Evolutionary conservation across 2,797 vertebrate genomes (phyloP), one percentile per base, ranked within the genome.

Genomic region (Thunnus albacares): DNA sequence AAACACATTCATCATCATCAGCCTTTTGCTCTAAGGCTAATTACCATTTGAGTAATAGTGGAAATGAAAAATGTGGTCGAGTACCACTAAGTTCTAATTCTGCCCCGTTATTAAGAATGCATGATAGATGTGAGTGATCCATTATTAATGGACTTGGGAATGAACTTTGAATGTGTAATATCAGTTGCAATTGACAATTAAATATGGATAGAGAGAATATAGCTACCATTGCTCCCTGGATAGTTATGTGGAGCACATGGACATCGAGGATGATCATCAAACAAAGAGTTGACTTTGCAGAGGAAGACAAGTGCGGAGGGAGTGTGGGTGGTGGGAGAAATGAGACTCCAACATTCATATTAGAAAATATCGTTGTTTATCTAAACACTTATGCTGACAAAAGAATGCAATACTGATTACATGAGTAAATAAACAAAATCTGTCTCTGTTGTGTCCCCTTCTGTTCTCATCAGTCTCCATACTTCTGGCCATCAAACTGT

Each of bases 401-500:
- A 49, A 71, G 4, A 68, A 45, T 67, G 5, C 14, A 12, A 45
- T 18, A 4, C 1, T 45, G 30, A 26, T 67, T 52, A 30, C 76
- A 20, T 28, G 43, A 71, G 38, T 30, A 65, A 72, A 64, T 83
- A 72, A 84, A 71, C 41, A 77, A 62, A 73, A 53, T 68, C 14
- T 76, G 43, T 57, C 71, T 87, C 62, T 81, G 18, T 52, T 73
- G 35, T 20, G 2, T 55, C 20, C 15, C 43, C 24, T 35, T 84
- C 17, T 86, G 65, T 95, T 71, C 91, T 93, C 63, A 82, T 68
- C 91, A 98, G 97, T 97, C 98, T 91, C 97, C 97, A 0, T 99
- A 98, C 87, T 98, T 98, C 89, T 99, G 98, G 97, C 97, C 97
- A 90, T 98, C 98, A 49, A 98, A 98, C 92, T 98, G 97, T 89